Evolutionary conservation across 1,140 invertebrate genomes (phyloP), one percentile per base, ranked within the genome.

Genomic region (Sweltsa coloradensis): DNA sequence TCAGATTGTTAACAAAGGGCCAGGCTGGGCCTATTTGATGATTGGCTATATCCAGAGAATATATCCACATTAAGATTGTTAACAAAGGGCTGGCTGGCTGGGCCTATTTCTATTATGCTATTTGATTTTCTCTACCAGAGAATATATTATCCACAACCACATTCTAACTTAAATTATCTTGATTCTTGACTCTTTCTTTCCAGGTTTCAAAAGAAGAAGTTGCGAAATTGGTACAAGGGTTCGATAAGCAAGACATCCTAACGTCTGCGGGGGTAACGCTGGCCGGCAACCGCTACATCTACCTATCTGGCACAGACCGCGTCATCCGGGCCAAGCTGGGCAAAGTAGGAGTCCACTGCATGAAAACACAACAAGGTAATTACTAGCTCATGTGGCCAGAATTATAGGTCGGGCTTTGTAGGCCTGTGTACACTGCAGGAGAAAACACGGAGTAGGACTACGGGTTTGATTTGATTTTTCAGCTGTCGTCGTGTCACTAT

Each of bases 401-500:
- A n/a, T n/a, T n/a, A n/a, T n/a, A n/a, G n/a, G n/a, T n/a, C n/a
- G n/a, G n/a, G n/a, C n/a, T n/a, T n/a, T n/a, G n/a, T n/a, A n/a
- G n/a, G n/a, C n/a, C n/a, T n/a, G n/a, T n/a, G n/a, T n/a, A n/a
- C n/a, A n/a, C n/a, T 31, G 27, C 27, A 9, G 9, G 7, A 31
- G 27, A 31, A 31, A 31, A n/a, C 27, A 31, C 7, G 27, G 27
- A 31, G 7, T 31, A 31, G 14, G 27, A 31, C 27, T 39, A 46
- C 21, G 46, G 5, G 7, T 13, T 27, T 53, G 53, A 58, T 49
- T 58, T 64, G 68, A 70, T 61, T 60, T 75, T 75, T 5, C 72
- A 86, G 85, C 88, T 63, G 84, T 91, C 66, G 87, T 92, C 65
- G 80, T 92, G 66, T 87, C 87, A 64, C 78, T 91, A 61, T 92